A percentile compares a stretch with the other conserved stretches of the same genome.
Evolutionary conservation across 2,888 invertebrate genomes (phyloP).

Genomic region (Siphlonurus alternatus): DNA sequence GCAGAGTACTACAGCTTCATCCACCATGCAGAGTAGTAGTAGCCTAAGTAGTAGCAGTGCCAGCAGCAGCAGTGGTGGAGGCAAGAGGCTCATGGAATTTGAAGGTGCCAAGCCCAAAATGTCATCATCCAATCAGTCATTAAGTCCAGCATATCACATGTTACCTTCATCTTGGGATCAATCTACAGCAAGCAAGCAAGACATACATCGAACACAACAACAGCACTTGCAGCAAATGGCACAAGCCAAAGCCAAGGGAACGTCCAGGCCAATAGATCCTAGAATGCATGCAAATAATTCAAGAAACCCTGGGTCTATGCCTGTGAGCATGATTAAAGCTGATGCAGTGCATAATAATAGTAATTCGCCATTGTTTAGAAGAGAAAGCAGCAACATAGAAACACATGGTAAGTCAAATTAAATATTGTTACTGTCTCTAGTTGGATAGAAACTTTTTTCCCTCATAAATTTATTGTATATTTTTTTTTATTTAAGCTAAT

Average conservation of each 20-base stretch:
- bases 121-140: neutral
- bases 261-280: neutral
- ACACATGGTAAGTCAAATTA: neutral
- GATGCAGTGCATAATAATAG: too few relatives aligned
- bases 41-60: neutral
- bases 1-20: neutral
- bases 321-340: neutral
- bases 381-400: neutral
- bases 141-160: neutral
- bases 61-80: neutral
- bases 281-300: neutral
- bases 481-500: too few relatives aligned
- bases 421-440: too few relatives aligned
- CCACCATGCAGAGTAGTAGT: neutral
- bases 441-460: too few relatives aligned
- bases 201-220: neutral
- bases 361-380: too few relatives aligned
- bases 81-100: neutral
- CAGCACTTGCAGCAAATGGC: neutral
- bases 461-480: too few relatives aligned
- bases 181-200: neutral
- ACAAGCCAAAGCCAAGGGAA: neutral
- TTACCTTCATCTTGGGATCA: neutral
- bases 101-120: neutral
- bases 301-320: neutral